A percentile compares a stretch with the other conserved stretches of the same genome.
Conservation (phyloP, 2,113 vertebrate species). For the Pteruthius melanotis region DNA sequence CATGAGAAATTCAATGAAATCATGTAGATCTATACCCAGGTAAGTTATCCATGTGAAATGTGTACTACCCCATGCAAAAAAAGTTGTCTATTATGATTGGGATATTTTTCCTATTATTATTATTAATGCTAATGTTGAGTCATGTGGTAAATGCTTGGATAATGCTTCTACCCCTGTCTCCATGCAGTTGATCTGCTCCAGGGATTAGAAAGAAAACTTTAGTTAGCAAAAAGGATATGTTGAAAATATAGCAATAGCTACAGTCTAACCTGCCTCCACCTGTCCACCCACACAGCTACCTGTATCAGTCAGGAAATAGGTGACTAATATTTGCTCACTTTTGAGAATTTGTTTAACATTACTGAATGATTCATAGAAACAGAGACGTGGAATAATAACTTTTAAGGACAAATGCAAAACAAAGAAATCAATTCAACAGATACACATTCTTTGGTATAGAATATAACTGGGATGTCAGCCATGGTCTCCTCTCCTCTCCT, state of each 20-base stretch:
- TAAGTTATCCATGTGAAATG: slow-evolving; percentile 7
- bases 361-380: slow-evolving; percentile 8
- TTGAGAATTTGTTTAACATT: background rate
- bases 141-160: slow-evolving; percentile 10
- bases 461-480: background rate
- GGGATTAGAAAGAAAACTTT: slow-evolving; percentile 16
- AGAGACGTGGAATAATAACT: background rate
- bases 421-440: background rate
- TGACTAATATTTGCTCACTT: slow-evolving; percentile 46
- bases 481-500: background rate
- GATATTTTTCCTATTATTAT: background rate
- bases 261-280: slow-evolving; percentile 38
- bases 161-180: background rate
- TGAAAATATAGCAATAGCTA: slow-evolving; percentile 14
- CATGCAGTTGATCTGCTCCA: background rate
- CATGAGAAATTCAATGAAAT: background rate
- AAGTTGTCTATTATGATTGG: slow-evolving; percentile 5
- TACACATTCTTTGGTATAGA: background rate
- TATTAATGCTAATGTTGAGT: background rate
- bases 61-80: background rate
- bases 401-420: background rate
- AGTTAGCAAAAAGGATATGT: background rate
- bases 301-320: slow-evolving; percentile 3
- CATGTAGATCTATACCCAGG: background rate
- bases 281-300: background rate